These are phyloP conservation scores for Volucella bombylans DNA, from an alignment of 2,888 invertebrate genomes.

Conservation along the genomic window DNA sequence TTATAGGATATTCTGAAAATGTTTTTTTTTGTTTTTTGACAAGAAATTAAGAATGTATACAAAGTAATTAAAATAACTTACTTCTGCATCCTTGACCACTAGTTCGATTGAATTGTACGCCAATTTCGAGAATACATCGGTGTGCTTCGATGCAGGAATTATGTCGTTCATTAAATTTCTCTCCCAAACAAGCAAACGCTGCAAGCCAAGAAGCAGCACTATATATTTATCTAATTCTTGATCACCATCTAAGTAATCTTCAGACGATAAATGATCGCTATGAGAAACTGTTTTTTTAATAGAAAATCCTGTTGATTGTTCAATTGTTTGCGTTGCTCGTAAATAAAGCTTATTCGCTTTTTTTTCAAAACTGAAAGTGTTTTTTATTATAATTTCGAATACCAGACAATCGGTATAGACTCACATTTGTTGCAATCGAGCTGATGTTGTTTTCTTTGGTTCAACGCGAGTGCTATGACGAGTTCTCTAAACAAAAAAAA, in stretches of 20 bases:
- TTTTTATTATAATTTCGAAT: neutral
- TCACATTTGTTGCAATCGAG: constrained; percentile 91
- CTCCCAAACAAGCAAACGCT: constrained; percentile 94
- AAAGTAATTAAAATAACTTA: constrained; percentile 77
- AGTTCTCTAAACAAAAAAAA: constrained; percentile 77
- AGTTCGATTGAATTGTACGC: constrained; percentile 92
- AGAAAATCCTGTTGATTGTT: constrained; percentile 91
- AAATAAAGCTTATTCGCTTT: constrained; percentile 92
- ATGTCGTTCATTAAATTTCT: constrained; percentile 91
- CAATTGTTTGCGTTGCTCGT: constrained; percentile 91
- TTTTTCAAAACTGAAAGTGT: constrained; percentile 86
- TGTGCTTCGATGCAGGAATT: constrained; percentile 90
- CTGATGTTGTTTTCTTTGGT: constrained; percentile 90
- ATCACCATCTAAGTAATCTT: constrained; percentile 85
- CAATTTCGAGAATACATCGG: constrained; percentile 91
- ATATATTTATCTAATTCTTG: constrained; percentile 93
- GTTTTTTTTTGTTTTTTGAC: too few species aligned
- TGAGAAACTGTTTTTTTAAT: constrained; percentile 84
- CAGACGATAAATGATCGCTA: constrained; percentile 80
- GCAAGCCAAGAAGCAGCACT: constrained; percentile 90
- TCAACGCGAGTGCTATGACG: constrained; percentile 87
- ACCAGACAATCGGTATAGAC: constrained; percentile 29
- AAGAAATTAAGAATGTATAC: too few species aligned
- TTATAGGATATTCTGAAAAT: too few species aligned
- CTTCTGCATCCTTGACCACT: constrained; percentile 93